These are phyloP conservation scores for Pachycephala philippinensis DNA, from an alignment of 2,113 vertebrate genomes.

Conservation along the genomic window DNA sequence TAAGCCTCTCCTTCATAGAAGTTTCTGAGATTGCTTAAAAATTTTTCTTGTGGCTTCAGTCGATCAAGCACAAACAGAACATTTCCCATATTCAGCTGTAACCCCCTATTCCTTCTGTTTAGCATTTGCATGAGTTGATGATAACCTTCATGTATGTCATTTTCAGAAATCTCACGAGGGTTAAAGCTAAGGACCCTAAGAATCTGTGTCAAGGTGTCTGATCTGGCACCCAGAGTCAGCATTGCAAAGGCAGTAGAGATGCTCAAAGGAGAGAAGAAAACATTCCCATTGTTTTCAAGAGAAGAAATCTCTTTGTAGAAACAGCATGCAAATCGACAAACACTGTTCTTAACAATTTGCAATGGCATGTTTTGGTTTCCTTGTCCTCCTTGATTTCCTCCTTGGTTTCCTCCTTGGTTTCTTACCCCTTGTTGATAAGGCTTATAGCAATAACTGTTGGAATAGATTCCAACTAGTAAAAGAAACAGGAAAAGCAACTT, in stretches of 20 bases:
- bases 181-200: constrained; percentile 75
- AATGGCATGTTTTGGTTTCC: not conserved
- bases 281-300: constrained; percentile 47
- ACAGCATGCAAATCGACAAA: constrained; percentile 72
- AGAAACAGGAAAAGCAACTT: constrained; percentile 31
- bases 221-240: constrained; percentile 77
- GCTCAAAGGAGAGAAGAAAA: constrained; percentile 82
- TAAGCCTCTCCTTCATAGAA: constrained; percentile 72
- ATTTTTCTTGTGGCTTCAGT: constrained; percentile 66
- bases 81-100: constrained; percentile 74
- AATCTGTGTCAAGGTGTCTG: constrained; percentile 76
- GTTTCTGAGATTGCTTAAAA: constrained; percentile 63
- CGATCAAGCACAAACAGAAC: constrained; percentile 67
- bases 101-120: constrained; percentile 48
- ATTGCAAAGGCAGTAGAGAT: constrained; percentile 78
- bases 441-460: constrained; percentile 41
- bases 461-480: constrained; percentile 48
- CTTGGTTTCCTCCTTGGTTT: not conserved
- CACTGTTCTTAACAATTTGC: not conserved
- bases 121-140: constrained; percentile 74
- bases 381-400: not conserved
- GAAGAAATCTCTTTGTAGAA: constrained; percentile 77
- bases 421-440: not conserved
- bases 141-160: constrained; percentile 73
- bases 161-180: constrained; percentile 22